Percentiles rank a stretch among this genome's conserved stretches.
These are phyloP conservation scores for Dendrocincla fuliginosa DNA, from an alignment of 2,797 vertebrate species.

Conservation along the genomic window DNA sequence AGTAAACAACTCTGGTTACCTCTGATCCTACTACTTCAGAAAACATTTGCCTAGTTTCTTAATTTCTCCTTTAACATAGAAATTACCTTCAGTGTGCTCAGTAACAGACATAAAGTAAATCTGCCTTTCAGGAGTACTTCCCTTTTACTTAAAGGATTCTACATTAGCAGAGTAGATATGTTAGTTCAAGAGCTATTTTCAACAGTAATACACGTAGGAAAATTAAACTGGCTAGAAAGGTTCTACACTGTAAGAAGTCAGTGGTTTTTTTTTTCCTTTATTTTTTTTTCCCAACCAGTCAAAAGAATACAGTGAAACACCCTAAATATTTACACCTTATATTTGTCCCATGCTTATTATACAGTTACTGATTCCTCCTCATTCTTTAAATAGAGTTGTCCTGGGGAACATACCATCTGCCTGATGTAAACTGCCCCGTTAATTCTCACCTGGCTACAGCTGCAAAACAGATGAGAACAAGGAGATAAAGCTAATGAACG, in stretches of 20 bases:
- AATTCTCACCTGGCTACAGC: constrained; percentile 58
- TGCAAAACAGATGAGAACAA: constrained; percentile 52
- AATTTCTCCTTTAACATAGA: not conserved
- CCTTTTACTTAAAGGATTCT: not conserved
- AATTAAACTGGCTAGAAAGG: not conserved
- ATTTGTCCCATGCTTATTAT: not conserved
- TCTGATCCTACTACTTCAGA: not conserved
- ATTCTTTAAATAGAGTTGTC: constrained; percentile 33
- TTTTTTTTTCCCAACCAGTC: not conserved
- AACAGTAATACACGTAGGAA: not conserved
- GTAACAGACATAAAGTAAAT: not conserved
- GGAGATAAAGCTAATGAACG: constrained; percentile 32
- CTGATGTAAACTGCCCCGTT: constrained; percentile 39
- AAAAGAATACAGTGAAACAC: not conserved
- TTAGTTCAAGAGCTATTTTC: not conserved
- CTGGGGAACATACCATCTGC: constrained; percentile 36
- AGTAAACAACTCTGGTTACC: not conserved
- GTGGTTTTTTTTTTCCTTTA: not conserved
- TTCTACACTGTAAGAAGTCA: not conserved
- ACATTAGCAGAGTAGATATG: not conserved
- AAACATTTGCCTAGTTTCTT: not conserved
- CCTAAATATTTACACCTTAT: not conserved
- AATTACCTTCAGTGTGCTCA: not conserved
- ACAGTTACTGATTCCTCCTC: not conserved
- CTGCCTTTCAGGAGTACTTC: not conserved